A percentile compares a stretch with the other conserved stretches of the same genome.
phyloP scores from a whole-genome alignment of 2,888 invertebrate species.

The Synergus umbraculus region DNA sequence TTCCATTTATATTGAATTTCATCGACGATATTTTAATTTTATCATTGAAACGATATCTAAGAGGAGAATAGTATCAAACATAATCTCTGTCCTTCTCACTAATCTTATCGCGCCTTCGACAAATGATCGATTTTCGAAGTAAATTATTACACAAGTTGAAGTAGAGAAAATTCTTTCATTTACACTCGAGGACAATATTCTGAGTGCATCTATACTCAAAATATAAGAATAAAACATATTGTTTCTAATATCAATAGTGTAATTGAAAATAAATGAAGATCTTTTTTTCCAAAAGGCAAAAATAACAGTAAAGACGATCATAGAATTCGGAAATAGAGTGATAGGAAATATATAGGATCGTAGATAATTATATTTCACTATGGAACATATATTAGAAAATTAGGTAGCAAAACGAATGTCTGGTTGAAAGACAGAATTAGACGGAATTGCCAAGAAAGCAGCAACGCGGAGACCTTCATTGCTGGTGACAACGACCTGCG shows the following conservation, averaged over 20 bases:
- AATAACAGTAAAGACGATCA: neutral
- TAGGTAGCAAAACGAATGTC: conserved; percentile 1
- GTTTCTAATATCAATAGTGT: too few species aligned
- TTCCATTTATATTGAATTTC: neutral
- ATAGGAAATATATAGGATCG: neutral
- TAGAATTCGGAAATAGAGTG: neutral
- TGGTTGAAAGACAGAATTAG: conserved; percentile 33
- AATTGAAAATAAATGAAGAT: too few species aligned
- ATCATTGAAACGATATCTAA: conserved; percentile 28
- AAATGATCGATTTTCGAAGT: conserved; percentile 21
- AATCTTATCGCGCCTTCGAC: conserved; percentile 37
- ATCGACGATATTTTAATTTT: conserved; percentile 19
- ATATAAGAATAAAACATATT: neutral
- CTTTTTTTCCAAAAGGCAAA: neutral
- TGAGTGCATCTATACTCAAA: neutral
- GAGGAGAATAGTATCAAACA: conserved; percentile 19
- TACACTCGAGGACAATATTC: neutral
- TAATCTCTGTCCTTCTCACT: conserved; percentile 35
- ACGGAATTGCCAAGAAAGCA: conserved; percentile 21
- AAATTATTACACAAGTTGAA: conserved; percentile 24
- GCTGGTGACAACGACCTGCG: conserved; percentile 31
- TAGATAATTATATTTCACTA: neutral
- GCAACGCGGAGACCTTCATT: conserved; percentile 24
- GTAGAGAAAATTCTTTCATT: neutral
- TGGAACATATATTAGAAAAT: conserved; percentile 6